Evolutionary conservation across 2,888 invertebrate genomes (phyloP), one percentile per base, ranked within the genome.

Genomic region (Chymomyza procnemis): DNA sequence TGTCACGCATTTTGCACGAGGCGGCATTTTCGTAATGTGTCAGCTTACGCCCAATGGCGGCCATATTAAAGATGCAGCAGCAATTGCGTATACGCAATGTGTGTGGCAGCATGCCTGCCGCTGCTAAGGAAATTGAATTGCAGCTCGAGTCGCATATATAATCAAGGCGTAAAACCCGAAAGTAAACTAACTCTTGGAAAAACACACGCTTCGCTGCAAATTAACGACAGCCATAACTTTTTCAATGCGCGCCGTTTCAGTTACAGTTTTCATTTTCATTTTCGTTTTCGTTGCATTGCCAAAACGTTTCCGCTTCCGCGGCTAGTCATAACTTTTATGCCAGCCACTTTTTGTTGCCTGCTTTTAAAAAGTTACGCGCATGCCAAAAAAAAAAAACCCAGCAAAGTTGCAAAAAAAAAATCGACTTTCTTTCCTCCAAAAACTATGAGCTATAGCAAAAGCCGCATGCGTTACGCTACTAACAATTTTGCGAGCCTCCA

Each of bases 221-320:
- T 80, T 79, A 79, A 78, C 71, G 80, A 66, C 71, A 74, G 76
- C 55, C 73, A 73, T 84, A 81, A 86, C 84, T 83, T 86, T 85
- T 71, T 64, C 54, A 78, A 52, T 74, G 80, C 80, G 80, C 79
- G n/a, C 77, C 77, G 79, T 77, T 79, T 78, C 68, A 77, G 85
- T 41, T 41, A 41, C 34, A 41, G 34, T 82, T 81, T 84, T 74
- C 59, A 73, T 75, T 75, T 66, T 69, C 16, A 26, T 52, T 61
- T 22, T 9, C 19, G 21, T 19, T 54, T 54, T 54, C 54, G 34
- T 19, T 21, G 80, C 84, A 81, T 74, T 79, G 86, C 85, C 85
- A 83, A 86, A 83, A 79, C 72, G 81, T 79, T 84, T 86, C 81
- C 84, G 81, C 59, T 86, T 79, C 86, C 85, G 77, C 68, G 71